These are phyloP conservation scores for Cromileptes altivelis DNA, from an alignment of 2,113 vertebrate genomes.

Conservation along the genomic window DNA sequence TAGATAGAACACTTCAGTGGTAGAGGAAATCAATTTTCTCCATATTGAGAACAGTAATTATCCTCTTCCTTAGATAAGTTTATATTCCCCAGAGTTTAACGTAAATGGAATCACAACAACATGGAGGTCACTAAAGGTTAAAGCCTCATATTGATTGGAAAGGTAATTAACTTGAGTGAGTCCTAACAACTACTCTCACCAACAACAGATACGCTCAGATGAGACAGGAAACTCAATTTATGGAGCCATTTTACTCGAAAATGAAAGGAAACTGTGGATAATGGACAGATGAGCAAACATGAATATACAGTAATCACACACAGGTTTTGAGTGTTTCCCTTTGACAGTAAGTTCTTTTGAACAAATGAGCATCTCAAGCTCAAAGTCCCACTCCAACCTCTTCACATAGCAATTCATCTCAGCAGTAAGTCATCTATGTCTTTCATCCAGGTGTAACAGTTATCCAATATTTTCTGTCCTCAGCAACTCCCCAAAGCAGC, in stretches of 20 bases:
- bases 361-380: conserved; percentile 9
- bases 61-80: conserved; percentile 35
- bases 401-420: conserved; percentile 41
- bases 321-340: neutral
- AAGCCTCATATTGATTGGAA: conserved; percentile 72
- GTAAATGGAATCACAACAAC: conserved; percentile 57
- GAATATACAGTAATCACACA: conserved; percentile 15
- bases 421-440: neutral
- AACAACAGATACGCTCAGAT: conserved; percentile 42
- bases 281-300: conserved; percentile 25
- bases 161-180: conserved; percentile 72
- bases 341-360: conserved; percentile 3
- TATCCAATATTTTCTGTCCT: conserved; percentile 20
- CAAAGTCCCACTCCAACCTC: neutral
- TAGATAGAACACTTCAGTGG: conserved; percentile 33
- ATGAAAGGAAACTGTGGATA: neutral
- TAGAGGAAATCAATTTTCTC: conserved; percentile 61
- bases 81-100: conserved; percentile 55
- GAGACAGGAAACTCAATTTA: conserved; percentile 42
- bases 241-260: neutral
- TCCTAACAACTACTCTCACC: conserved; percentile 50
- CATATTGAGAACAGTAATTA: conserved; percentile 72
- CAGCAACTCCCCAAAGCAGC: conserved; percentile 25
- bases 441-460: conserved; percentile 38
- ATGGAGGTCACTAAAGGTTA: conserved; percentile 69